A percentile compares a stretch with the other conserved stretches of the same genome.
Conservation (phyloP, 2,888 invertebrate genomes). For the Axea sp. region DNA sequence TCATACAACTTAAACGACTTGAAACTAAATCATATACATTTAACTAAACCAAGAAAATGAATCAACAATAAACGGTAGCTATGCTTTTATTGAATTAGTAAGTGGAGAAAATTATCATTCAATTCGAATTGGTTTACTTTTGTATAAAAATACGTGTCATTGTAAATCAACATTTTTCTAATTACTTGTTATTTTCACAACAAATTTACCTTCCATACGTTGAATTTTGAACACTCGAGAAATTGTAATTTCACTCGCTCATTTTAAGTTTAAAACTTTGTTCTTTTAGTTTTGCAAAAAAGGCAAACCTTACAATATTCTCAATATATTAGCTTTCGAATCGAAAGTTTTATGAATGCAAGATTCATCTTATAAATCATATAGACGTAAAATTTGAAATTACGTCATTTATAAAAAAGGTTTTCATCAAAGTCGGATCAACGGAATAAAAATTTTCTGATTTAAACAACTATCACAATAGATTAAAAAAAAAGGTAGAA, state of each 20-base stretch:
- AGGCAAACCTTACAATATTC: constrained; percentile 18
- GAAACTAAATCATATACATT: too few relatives aligned
- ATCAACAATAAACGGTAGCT: constrained; percentile 1
- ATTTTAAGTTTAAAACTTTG: not conserved
- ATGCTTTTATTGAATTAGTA: not conserved
- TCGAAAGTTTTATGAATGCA: constrained; percentile 35
- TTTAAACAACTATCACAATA: constrained; percentile 26
- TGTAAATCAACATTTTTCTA: not conserved
- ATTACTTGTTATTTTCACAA: constrained; percentile 5
- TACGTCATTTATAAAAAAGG: constrained; percentile 45
- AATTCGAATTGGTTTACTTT: not conserved
- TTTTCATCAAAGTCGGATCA: constrained; percentile 51
- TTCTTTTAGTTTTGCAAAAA: not conserved
- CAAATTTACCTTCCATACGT: not conserved
- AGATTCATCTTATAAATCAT: constrained; percentile 45
- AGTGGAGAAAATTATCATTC: not conserved
- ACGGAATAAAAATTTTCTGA: constrained; percentile 39
- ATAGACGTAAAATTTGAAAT: constrained; percentile 33
- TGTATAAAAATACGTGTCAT: constrained; percentile 4
- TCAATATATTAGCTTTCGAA: constrained; percentile 25
- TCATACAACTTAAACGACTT: too few relatives aligned
- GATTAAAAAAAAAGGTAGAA: constrained; percentile 30
- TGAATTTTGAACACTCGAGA: not conserved
- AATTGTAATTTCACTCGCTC: not conserved
- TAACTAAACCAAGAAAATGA: not conserved